Evolutionary conservation across 2,888 invertebrate genomes (phyloP).

Genomic region (Callimorpha dominula): DNA sequence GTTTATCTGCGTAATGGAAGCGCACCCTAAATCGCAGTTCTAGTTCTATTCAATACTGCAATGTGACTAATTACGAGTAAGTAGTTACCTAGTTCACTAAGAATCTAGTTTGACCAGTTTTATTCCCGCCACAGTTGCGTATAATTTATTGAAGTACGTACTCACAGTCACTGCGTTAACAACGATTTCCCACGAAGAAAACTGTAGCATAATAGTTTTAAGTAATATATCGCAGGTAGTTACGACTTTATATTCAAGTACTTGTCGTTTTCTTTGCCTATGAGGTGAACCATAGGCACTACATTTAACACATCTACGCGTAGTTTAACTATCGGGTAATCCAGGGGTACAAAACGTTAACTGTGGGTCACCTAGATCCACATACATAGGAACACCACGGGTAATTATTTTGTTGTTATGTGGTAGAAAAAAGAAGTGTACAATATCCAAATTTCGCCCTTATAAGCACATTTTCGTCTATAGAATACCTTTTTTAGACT

Average conservation of each 20-base stretch:
- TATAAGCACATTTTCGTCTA: no score
- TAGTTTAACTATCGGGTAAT: no score
- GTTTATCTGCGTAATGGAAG: neutral
- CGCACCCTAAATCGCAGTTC: neutral
- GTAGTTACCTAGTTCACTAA: neutral
- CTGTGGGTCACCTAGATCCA: no score
- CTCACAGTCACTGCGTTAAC: neutral
- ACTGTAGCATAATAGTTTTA: neutral
- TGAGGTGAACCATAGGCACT: no score
- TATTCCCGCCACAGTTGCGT: neutral
- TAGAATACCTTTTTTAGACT: no score
- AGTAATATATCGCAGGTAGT: neutral
- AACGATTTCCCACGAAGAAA: neutral
- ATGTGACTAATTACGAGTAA: neutral
- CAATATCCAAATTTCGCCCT: no score
- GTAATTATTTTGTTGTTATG: no score
- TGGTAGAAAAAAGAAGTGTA: no score
- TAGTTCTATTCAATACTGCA: neutral
- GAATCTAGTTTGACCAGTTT: constrained; percentile 8
- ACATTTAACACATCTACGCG: no score
- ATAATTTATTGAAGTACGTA: neutral
- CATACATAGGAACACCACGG: no score
- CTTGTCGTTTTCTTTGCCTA: no score
- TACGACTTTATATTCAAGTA: neutral
- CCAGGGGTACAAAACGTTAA: no score